Conservation (phyloP, 2,113 vertebrate genomes). For the Collichthys lucidus region DNA sequence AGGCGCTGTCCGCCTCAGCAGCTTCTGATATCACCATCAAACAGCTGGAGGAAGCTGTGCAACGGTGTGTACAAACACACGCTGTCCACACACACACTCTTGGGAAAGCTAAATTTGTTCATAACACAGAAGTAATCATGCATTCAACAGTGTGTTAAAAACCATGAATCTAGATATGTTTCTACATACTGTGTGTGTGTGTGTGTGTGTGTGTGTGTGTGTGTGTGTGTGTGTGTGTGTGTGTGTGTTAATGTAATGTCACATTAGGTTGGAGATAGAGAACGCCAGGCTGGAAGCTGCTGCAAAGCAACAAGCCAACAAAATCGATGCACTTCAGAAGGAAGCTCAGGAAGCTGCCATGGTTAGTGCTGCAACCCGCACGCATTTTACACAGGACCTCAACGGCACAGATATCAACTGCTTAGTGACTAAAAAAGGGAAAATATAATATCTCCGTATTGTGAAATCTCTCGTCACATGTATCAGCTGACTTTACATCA, state of each 20-base stretch:
- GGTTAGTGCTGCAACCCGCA: slow-evolving; percentile 81
- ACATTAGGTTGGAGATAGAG: slow-evolving; percentile 90
- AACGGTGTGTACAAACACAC: slow-evolving; percentile 80
- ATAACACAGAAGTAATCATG: slow-evolving; percentile 2
- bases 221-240: too few relatives aligned
- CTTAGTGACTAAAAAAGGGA: not conserved
- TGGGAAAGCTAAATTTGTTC: not conserved
- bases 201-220: too few relatives aligned
- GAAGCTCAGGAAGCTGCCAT: slow-evolving; percentile 79
- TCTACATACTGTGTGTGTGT: too few relatives aligned
- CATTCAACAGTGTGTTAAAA: not conserved
- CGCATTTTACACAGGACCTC: not conserved
- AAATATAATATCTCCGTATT: not conserved
- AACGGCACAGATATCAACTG: not conserved
- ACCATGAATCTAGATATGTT: not conserved
- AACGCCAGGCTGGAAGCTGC: slow-evolving; percentile 88
- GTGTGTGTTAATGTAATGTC: slow-evolving; percentile 16
- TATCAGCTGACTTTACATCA: not conserved
- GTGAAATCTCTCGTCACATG: not conserved
- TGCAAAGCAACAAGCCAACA: slow-evolving; percentile 86
- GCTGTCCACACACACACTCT: not conserved
- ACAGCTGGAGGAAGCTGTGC: slow-evolving; percentile 89
- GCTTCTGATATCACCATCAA: slow-evolving; percentile 76
- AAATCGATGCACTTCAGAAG: slow-evolving; percentile 88
- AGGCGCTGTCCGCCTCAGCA: slow-evolving; percentile 76